Evolutionary conservation across 2,888 invertebrate species (phyloP), one percentile per base, ranked within the genome.

Genomic region (Drosophila pseudotalamancana): DNA sequence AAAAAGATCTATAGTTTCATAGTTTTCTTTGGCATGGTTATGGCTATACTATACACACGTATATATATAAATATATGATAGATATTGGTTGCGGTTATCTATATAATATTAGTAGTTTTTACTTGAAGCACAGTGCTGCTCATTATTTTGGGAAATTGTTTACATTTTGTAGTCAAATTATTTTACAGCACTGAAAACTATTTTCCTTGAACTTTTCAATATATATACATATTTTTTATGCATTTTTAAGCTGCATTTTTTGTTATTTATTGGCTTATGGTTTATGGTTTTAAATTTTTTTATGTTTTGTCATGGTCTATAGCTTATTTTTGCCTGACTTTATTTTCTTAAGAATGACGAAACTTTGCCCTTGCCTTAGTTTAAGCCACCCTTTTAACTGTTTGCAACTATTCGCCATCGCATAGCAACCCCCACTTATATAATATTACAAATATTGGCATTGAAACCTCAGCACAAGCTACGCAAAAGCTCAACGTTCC

Each of bases 11-110:
- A 53, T 32, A 49, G 54, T 46, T 59, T 48, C 21, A 67, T 66
- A 68, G 63, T 66, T 50, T 74, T 56, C 64, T 66, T 62, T 81
- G 72, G 83, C 77, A 83, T 86, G 82, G 82, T 86, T 86, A 67
- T 62, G 76, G 76, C 55, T 57, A 25, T 8, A 49, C 49, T 37
- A 35, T 49, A 48, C 21, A 54, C 46, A 25, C 31, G 32, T 19
- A 45, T 16, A 11, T 16, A 25, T n/a, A n/a, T n/a, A n/a, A n/a
- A n/a, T n/a, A 11, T 42, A 14, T 35, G 37, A 23, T 54, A 37
- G 57, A 43, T 49, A 31, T 57, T 72, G 72, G 72, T 72, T 61
- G 59, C 42, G 57, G 77, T 69, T 68, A 35, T 37, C 18, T 11
- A 29, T 29, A 40, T 21, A 29, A 8, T 37, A 19, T 6, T 3